These are phyloP conservation scores for Dastarcus helophoroides DNA, from an alignment of 2,888 invertebrate species.

Conservation along the genomic window DNA sequence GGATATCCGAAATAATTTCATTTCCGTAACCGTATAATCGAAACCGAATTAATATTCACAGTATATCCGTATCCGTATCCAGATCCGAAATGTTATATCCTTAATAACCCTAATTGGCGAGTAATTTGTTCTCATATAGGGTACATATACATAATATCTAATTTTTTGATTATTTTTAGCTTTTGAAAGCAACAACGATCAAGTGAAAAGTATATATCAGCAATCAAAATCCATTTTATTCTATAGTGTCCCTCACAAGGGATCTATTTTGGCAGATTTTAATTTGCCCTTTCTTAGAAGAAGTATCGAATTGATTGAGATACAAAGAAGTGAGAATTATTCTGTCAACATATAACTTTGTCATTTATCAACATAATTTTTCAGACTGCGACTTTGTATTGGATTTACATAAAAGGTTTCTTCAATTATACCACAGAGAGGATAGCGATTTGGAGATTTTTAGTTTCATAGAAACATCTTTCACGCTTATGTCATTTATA, in stretches of 20 bases:
- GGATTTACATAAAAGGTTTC: constrained; percentile 52
- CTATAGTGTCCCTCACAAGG: constrained; percentile 79
- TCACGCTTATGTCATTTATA: constrained; percentile 63
- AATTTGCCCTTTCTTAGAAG: constrained; percentile 62
- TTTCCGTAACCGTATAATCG: too few species aligned
- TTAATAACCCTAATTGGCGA: too few species aligned
- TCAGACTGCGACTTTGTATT: constrained; percentile 62
- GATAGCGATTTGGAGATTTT: constrained; percentile 48
- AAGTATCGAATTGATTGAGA: constrained; percentile 67
- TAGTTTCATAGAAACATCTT: constrained; percentile 67
- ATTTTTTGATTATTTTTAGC: too few species aligned
- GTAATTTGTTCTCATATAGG: too few species aligned
- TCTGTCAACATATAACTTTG: constrained; percentile 1
- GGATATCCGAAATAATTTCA: too few species aligned
- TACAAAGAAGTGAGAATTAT: constrained; percentile 54
- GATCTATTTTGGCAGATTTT: constrained; percentile 65
- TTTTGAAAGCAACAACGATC: constrained; percentile 6
- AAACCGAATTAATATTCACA: too few species aligned
- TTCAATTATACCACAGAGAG: constrained; percentile 42
- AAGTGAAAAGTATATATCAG: constrained; percentile 4
- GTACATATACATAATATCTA: too few species aligned
- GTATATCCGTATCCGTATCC: too few species aligned
- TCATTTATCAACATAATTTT: constrained; percentile 2
- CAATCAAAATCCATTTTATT: constrained; percentile 59
- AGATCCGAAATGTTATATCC: too few species aligned